Evolutionary conservation across 2,888 invertebrate species (phyloP), one percentile per base, ranked within the genome.

Genomic region (Nebria brevicollis): DNA sequence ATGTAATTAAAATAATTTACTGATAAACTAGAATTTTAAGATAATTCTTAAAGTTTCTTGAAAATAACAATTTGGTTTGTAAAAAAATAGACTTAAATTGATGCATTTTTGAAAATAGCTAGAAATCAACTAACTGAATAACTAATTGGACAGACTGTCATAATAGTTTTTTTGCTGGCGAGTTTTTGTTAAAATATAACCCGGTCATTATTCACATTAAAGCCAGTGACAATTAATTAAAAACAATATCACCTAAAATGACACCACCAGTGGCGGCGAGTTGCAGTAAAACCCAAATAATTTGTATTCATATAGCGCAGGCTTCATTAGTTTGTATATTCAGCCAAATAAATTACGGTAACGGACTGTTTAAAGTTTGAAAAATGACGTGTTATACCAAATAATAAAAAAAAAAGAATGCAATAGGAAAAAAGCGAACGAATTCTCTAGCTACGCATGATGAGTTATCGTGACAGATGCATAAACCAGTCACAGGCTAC

Each of bases 391-490:
- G 80, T 75, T 75, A 75, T 54, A 64, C 72, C 68, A 70, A 13
- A 70, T 66, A 78, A 72, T 66, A 78, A 78, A 73, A 68, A 70
- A 70, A 70, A 77, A 43, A 15, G 10, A 77, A 72, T 15, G 43
- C 74, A 80, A 80, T n/a, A 65, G 68, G 42, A 73, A 73, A 73
- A 73, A 73, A 41, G 41, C 13, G 11, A 15, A 73, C 73, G 15
- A 73, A 73, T 7, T 42, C 42, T n/a, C 10, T 26, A 43, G 75
- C 75, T 34, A 72, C 70, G 15, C 75, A 25, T 75, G 80, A 80
- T 80, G 80, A 80, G 80, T 75, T 80, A 80, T 75, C 80, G 65
- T 75, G 75, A 80, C 80, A 80, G 80, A 80, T 80, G 80, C 80
- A 79, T 70, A 79, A 75, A 78, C 73, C 78, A 74, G 75, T 75